Evolutionary conservation across 2,113 vertebrate species (phyloP), one percentile per base, ranked within the genome.

Genomic region (Cebus imitator): DNA sequence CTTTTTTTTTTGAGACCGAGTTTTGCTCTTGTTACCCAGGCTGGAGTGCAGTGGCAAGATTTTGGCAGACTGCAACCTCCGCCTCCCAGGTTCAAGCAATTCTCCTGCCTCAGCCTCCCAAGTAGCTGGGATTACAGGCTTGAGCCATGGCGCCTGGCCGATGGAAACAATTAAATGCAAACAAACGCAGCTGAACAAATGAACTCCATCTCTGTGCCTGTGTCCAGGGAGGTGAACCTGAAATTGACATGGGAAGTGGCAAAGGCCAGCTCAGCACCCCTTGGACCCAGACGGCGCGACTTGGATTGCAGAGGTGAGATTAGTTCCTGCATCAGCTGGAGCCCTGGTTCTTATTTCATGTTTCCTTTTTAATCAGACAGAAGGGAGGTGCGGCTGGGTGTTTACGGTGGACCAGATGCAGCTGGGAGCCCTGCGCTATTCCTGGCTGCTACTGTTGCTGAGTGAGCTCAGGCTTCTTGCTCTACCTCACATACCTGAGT

Each of bases 361-460:
- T 70, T 52, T 86, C 52, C 61, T 76, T 80, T 79, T 35, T 17
- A 82, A 91, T 72, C 72, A 81, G 73, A 80, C 83, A 30, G 87
- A 48, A 55, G 48, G 50, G 61, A 4, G 48, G 94, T 0, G 2
- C 0, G 8, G 58, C 87, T 3, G 58, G 57, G 48, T 50, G 32
- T 87, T 82, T n/a, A 25, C 14, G 43, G 82, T 12, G 6, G 57
- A 70, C 1, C 4, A 57, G 91, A 7, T 0, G 0, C 30, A 6
- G 52, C 25, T 0, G 43, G 92, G 30, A 23, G 35, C 52, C 50
- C 73, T 1, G 83, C 0, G 43, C 97, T 95, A 79, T 93, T 91
- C 97, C 32, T 50, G 96, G 89, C 57, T 4, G 58, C 79, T 75
- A 18, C 96, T 87, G 88, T 35, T 30, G 86, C 66, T 6, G 88